Base-by-base conservation (phyloP, 2,797 vertebrate genomes). In the Benthosema pterotum region DNA sequence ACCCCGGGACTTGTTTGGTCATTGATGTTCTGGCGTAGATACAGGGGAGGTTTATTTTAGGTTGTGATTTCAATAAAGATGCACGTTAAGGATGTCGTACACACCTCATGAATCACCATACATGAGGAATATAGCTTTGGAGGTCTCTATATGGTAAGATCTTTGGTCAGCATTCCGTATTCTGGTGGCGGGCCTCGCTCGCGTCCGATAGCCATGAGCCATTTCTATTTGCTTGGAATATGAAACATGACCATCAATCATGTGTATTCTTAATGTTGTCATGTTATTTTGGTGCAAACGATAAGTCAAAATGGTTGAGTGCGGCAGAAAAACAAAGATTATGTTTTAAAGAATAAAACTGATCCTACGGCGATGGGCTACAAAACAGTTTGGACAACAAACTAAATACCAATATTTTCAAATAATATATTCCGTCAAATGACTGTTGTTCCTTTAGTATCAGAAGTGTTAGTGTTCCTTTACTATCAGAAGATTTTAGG, bases 11-110 rank as follows among this genome's bases (percentile, higher is more conserved):
- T 75, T 86, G 78, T 86, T 89, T 86, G 71, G 83, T 75, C 12
- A 22, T 75, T 82, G 77, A 82, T 84, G 84, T 72, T 84, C 74
- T 49, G 63, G 63, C 67, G 76, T 69, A 82, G 73, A 87, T 71
- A 67, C 69, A 83, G 78, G 85, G 82, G 86, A 87, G 87, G 79
- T 87, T 72, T 88, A 79, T 89, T 90, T 88, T 78, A 71, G 79
- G 65, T 83, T 77, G 72, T 57, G 50, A 46, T 76, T 79, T 87
- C 63, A 77, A 69, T 77, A 72, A 49, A 47, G 57, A 53, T n/a
- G 15, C 15, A 15, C 7, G 11, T 38, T n/a, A n/a, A 38, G 7
- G 1, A 38, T 38, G 32, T n/a, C n/a, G n/a, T 72, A 42, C 66
- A 17, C 63, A 55, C 51, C 47, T 53, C 19, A 19, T 62, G 49